Evolutionary conservation across 2,797 vertebrate genomes (phyloP).

Genomic region (Gymnoscopelus microlampas): DNA sequence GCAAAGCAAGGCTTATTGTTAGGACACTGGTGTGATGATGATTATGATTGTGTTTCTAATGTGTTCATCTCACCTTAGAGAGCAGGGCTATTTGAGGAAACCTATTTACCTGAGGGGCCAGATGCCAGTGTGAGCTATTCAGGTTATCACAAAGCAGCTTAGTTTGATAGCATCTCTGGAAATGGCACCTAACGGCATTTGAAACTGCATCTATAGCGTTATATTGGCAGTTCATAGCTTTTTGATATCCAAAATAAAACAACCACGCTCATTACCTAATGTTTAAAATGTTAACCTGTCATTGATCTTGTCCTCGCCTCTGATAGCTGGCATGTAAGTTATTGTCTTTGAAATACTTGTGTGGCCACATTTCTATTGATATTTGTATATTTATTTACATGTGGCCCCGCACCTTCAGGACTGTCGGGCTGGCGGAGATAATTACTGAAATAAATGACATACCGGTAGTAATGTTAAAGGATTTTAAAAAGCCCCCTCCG

Average conservation of each 20-base stretch:
- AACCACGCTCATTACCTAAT: slow-evolving; percentile 34
- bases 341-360: slow-evolving; percentile 5
- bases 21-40: slow-evolving; percentile 63
- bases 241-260: slow-evolving; percentile 27
- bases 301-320: slow-evolving; percentile 38
- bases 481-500: too few species aligned
- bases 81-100: slow-evolving; percentile 61
- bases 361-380: too few species aligned
- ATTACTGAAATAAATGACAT: too few species aligned
- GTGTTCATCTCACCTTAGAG: slow-evolving; percentile 61
- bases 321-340: slow-evolving; percentile 15
- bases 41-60: slow-evolving; percentile 67
- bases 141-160: slow-evolving; percentile 46
- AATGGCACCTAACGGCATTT: slow-evolving; percentile 65
- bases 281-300: slow-evolving; percentile 45
- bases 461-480: too few species aligned
- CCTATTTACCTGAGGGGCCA: slow-evolving; percentile 58
- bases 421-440: too few species aligned
- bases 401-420: too few species aligned
- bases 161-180: slow-evolving; percentile 52
- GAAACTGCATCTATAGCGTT: slow-evolving; percentile 39
- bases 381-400: too few species aligned
- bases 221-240: slow-evolving; percentile 27
- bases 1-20: slow-evolving; percentile 69
- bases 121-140: slow-evolving; percentile 58